Evolutionary conservation across 2,113 vertebrate genomes (phyloP), one percentile per base, ranked within the genome.

Genomic region (Aplodontia rufa): DNA sequence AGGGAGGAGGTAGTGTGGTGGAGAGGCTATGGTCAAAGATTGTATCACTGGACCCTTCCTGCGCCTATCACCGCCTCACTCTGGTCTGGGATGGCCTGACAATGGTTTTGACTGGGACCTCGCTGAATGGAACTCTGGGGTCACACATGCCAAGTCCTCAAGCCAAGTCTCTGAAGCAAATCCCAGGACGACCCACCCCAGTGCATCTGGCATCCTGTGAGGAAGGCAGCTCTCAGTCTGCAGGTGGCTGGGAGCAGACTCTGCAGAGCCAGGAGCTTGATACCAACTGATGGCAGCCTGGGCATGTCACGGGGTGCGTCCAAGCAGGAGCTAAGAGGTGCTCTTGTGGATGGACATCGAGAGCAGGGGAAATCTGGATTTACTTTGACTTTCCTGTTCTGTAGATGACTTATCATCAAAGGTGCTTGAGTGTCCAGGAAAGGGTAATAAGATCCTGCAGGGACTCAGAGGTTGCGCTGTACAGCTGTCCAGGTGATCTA

Each of bases 101-200:
- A 3, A 40, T n/a, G 45, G 0, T 87, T 71, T 69, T 51, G 4
- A 28, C 66, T 17, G 19, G 68, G 24, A 37, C 5, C 10, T n/a
- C 4, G 9, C 4, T n/a, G 62, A 42, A n/a, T 28, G 0, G 8
- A 79, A 37, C 26, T 19, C 12, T 35, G 49, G 12, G 3, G 45
- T 72, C n/a, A 47, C 22, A 22, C 0, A 1, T 5, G 2, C 20
- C 35, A 37, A 49, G 3, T 40, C 30, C 53, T 28, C 0, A 5
- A 8, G 24, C 26, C 12, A 35, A 58, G 24, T 37, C 66, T 88
- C 40, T 51, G 69, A 68, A 68, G 53, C 49, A 51, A 42, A 71
- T 37, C 30, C n/a, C 40, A 47, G 40, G n/a, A 60, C 10, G 16
- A 19, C 24, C 24, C 8, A 35, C 28, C 16, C 55, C 8, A 6